Evolutionary conservation across 2,113 vertebrate genomes (phyloP).

Genomic region (Dromiciops gliroides): DNA sequence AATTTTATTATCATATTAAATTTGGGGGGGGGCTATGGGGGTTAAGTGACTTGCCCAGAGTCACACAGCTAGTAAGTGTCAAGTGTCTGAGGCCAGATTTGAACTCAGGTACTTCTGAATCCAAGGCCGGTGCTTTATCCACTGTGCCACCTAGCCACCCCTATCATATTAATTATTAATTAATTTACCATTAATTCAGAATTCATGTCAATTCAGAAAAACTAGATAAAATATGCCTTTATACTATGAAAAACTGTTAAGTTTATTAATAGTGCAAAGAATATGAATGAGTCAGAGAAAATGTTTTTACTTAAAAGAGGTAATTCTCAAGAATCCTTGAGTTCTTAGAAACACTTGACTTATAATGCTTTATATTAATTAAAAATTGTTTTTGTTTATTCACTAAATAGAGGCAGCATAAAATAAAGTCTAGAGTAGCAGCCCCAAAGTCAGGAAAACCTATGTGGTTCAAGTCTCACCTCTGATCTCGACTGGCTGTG

Average conservation of each 20-base stretch:
- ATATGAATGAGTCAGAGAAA: not conserved
- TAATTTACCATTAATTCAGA: not conserved
- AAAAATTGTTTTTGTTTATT: not conserved
- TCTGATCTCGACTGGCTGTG: not conserved
- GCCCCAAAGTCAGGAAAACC: not conserved
- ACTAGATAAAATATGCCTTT: not conserved
- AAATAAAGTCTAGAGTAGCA: not conserved
- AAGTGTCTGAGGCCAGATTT: too few species aligned
- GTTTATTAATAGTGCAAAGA: not conserved
- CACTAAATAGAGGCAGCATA: not conserved
- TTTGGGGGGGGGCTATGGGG: too few species aligned
- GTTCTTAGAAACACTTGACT: not conserved
- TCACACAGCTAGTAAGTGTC: too few species aligned
- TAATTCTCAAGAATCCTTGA: not conserved
- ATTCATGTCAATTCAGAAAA: not conserved
- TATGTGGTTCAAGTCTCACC: not conserved
- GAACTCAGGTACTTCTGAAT: too few species aligned
- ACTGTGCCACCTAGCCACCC: too few species aligned
- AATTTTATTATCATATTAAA: too few species aligned
- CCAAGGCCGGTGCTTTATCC: too few species aligned
- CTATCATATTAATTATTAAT: too few species aligned
- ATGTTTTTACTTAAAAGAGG: not conserved
- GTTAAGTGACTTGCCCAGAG: too few species aligned
- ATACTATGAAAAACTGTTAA: not conserved
- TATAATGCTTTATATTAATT: not conserved